Conservation (phyloP, 1,140 invertebrate genomes). For the Pectinophora gossypiella region DNA sequence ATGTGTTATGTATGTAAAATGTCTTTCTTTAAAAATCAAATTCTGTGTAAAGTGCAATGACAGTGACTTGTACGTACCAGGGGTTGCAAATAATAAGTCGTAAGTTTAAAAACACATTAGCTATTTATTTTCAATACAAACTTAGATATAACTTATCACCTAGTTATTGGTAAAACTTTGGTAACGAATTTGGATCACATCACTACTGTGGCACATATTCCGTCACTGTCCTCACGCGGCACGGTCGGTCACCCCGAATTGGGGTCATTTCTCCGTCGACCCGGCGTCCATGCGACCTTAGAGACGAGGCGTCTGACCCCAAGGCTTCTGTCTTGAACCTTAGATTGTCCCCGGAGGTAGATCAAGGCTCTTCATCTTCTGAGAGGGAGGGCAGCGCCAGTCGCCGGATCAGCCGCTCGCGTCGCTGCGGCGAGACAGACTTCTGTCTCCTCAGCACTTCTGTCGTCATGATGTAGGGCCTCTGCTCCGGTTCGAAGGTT, state of each 20-base stretch:
- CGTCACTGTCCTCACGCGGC: not conserved
- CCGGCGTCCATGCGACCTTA: no score
- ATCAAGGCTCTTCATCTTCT: conserved; percentile 68
- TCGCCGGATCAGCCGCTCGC: conserved; percentile 47
- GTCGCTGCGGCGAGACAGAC: conserved; percentile 52
- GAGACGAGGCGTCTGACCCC: not conserved
- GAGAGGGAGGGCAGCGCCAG: conserved; percentile 61
- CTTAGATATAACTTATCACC: not conserved
- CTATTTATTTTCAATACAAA: not conserved
- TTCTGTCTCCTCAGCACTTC: conserved; percentile 55
- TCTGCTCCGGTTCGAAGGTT: conserved; percentile 40
- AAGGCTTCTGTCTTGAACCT: not conserved
- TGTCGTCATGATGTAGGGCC: conserved; percentile 38
- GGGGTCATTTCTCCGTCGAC: no score
- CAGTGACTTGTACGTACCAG: not conserved
- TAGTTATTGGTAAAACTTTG: not conserved
- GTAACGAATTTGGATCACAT: not conserved
- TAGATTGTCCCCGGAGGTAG: no score
- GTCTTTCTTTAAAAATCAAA: no score
- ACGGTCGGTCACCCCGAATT: not conserved
- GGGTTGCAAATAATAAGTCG: not conserved
- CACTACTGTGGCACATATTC: not conserved
- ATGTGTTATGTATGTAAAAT: no score
- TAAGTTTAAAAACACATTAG: not conserved
- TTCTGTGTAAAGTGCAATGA: no score